Conservation (phyloP, 2,113 vertebrate species). For the Takifugu flavidus region DNA sequence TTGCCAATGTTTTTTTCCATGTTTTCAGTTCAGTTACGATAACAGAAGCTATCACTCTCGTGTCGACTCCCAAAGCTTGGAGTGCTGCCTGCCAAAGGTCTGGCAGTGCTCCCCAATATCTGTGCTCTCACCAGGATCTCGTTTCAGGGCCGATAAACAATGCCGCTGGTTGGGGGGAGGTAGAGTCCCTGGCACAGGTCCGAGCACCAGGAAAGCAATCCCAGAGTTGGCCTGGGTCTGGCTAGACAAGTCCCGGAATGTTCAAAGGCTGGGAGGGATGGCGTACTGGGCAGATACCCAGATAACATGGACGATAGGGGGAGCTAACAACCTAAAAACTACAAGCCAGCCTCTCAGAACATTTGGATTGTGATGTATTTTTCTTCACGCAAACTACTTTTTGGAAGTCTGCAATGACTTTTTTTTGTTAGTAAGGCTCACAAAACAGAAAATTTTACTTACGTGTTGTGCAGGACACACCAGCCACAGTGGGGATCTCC, state of each 20-base stretch:
- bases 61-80: constrained; percentile 34
- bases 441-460: constrained; percentile 62
- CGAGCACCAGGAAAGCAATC: constrained; percentile 61
- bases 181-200: constrained; percentile 67
- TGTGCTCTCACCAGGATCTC: constrained; percentile 64
- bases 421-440: too few species aligned
- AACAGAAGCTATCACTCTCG: constrained; percentile 40
- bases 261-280: constrained; percentile 29
- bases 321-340: constrained; percentile 33
- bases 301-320: constrained; percentile 27
- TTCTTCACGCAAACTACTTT: neutral
- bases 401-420: too few species aligned
- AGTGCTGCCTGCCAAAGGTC: constrained; percentile 55
- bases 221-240: constrained; percentile 15
- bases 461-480: constrained; percentile 98
- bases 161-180: constrained; percentile 72
- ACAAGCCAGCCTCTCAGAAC: neutral
- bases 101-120: constrained; percentile 46
- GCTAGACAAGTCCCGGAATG: constrained; percentile 34
- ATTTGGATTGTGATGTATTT: neutral
- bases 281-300: constrained; percentile 46
- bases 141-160: constrained; percentile 76
- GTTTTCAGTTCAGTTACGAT: constrained; percentile 19
- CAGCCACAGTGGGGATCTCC: constrained; percentile 97
- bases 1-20: constrained; percentile 26